These are phyloP conservation scores for Ichneumoninae sp. DNA, from an alignment of 2,888 invertebrate species.

Conservation along the genomic window DNA sequence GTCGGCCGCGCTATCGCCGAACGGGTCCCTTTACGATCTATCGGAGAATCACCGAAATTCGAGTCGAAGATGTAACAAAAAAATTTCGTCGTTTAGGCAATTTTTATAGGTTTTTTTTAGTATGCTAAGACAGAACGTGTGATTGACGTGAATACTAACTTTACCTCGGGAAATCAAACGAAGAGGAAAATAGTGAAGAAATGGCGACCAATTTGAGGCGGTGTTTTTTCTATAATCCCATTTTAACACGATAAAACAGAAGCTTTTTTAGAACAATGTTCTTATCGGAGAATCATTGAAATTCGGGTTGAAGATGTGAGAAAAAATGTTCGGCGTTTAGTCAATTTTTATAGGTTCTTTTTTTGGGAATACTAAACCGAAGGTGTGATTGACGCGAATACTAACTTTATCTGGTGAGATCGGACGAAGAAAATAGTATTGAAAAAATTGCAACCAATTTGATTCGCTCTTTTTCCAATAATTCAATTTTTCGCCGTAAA, in stretches of 20 bases:
- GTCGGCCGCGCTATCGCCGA: slow-evolving; percentile 24
- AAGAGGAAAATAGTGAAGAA: no score
- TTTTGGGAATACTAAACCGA: background rate
- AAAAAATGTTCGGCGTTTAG: background rate
- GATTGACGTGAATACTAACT: no score
- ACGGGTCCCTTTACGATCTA: background rate
- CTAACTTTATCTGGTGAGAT: no score
- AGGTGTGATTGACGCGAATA: no score
- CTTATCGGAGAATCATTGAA: background rate
- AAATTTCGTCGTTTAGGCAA: background rate
- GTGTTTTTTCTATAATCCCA: no score
- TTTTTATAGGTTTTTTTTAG: background rate
- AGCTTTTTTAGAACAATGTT: background rate
- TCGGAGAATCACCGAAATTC: background rate
- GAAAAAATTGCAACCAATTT: no score
- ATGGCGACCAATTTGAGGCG: no score
- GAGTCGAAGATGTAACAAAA: background rate
- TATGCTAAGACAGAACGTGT: background rate
- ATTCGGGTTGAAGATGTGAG: background rate
- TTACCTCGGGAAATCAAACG: no score
- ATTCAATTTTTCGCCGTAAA: no score
- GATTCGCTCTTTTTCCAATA: no score
- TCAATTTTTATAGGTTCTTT: background rate
- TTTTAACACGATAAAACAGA: no score
- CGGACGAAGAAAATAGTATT: no score